A percentile compares a stretch with the other conserved stretches of the same genome.
These are phyloP conservation scores for Riparia riparia DNA, from an alignment of 2,113 vertebrate genomes.

Conservation along the genomic window DNA sequence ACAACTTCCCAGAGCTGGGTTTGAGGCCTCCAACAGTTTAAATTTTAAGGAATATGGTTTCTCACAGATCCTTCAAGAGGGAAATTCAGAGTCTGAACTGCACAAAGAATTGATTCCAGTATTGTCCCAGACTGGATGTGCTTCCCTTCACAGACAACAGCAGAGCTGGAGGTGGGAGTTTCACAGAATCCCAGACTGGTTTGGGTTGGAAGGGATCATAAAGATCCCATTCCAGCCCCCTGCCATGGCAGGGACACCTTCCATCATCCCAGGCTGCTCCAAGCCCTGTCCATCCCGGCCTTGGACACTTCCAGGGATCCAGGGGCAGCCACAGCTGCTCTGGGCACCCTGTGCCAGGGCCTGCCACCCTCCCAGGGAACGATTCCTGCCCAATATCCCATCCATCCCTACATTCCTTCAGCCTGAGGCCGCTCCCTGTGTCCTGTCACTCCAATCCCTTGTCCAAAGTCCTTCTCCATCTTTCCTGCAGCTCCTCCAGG, in stretches of 20 bases:
- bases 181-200: neutral
- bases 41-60: neutral
- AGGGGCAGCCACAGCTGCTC: neutral
- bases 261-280: fast-evolving
- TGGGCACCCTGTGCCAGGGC: neutral
- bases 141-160: fast-evolving
- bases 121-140: neutral
- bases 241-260: neutral
- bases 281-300: fast-evolving
- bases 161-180: neutral
- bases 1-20: neutral
- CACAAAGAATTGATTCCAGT: neutral
- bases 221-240: neutral
- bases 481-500: neutral
- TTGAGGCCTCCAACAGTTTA: neutral
- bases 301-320: neutral
- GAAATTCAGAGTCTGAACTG: neutral
- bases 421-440: neutral
- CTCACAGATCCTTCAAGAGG: neutral
- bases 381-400: neutral
- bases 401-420: fast-evolving
- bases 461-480: neutral
- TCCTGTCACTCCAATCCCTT: neutral
- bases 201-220: neutral
- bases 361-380: fast-evolving